These are phyloP conservation scores for Odontocerum albicorne DNA, from an alignment of 2,888 invertebrate species.

Conservation along the genomic window DNA sequence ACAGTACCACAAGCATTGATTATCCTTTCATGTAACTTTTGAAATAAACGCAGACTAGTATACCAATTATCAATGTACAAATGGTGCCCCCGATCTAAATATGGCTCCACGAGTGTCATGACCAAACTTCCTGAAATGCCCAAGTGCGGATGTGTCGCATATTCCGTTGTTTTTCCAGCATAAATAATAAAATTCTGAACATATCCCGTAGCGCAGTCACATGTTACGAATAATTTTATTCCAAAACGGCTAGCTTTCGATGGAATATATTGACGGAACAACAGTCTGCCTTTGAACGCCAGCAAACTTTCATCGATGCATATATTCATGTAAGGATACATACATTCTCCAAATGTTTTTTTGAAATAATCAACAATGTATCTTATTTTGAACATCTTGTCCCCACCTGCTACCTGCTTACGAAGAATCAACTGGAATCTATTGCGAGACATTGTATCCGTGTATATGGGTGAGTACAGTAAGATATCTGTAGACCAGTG, in stretches of 20 bases:
- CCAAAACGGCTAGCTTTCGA: slow-evolving; percentile 14
- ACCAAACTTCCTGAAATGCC: slow-evolving; percentile 21
- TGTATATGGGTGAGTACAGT: background rate
- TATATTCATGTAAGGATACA: background rate
- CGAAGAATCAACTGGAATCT: background rate
- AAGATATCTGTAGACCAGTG: background rate
- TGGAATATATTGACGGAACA: slow-evolving; percentile 11
- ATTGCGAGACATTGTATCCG: background rate
- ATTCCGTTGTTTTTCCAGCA: slow-evolving; percentile 3
- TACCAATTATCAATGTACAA: slow-evolving; percentile 20
- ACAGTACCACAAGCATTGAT: slow-evolving; percentile 18
- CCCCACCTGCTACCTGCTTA: slow-evolving; percentile 3
- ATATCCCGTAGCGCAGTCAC: slow-evolving; percentile 7
- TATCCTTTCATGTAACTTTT: background rate
- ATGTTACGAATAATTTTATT: slow-evolving; percentile 17
- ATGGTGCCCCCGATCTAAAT: slow-evolving; percentile 15
- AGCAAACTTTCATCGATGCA: slow-evolving; percentile 10
- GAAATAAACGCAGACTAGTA: slow-evolving; percentile 15
- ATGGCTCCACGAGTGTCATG: slow-evolving; percentile 17
- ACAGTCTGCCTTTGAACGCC: slow-evolving; percentile 9
- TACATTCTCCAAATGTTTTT: background rate
- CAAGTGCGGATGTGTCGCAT: background rate
- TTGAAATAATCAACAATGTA: background rate
- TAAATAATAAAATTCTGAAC: slow-evolving; percentile 16
- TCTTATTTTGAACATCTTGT: background rate